Percentiles rank a stretch among this genome's conserved stretches.
These are phyloP conservation scores for Seladonia tumulorum DNA, from an alignment of 2,888 invertebrate species.

Conservation along the genomic window DNA sequence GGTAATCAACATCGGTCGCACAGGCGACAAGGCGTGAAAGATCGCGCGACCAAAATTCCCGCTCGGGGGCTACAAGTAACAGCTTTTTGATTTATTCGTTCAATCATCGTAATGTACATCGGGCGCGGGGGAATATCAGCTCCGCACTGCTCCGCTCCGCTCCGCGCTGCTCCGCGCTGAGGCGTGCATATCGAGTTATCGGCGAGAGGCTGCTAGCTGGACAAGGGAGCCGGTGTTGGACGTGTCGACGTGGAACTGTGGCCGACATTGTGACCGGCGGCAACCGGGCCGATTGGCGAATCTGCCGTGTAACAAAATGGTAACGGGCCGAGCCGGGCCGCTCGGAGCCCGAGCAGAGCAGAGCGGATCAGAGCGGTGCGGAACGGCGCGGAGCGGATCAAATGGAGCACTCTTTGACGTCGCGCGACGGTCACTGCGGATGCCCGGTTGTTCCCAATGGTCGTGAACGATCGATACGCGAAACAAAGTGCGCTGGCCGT, in stretches of 20 bases:
- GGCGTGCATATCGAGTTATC: constrained; percentile 65
- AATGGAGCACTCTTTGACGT: constrained; percentile 67
- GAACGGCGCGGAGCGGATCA: constrained; percentile 47
- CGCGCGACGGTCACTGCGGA: constrained; percentile 47
- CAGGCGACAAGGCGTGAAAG: constrained; percentile 6
- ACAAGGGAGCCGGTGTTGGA: constrained; percentile 40
- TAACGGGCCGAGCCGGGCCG: constrained; percentile 33
- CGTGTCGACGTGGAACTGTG: constrained; percentile 47
- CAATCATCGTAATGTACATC: constrained; percentile 63
- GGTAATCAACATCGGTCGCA: constrained; percentile 5
- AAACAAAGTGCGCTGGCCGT: constrained; percentile 73
- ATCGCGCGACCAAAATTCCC: constrained; percentile 36
- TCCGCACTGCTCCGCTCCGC: background rate
- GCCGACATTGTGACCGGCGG: background rate
- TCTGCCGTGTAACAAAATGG: constrained; percentile 52
- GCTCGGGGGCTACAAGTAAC: constrained; percentile 22
- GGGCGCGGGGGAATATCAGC: constrained; percentile 33
- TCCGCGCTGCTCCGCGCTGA: background rate
- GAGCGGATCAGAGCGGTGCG: background rate
- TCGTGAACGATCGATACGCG: constrained; percentile 73
- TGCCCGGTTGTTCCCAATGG: constrained; percentile 58
- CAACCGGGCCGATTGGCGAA: constrained; percentile 31
- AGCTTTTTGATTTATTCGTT: constrained; percentile 62
- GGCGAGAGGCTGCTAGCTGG: constrained; percentile 23
- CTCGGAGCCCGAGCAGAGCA: background rate